A percentile compares a stretch with the other conserved stretches of the same genome.
These are phyloP conservation scores for Holothuria scabra DNA, from an alignment of 53 echinoderm and acorn worm genomes.

Conservation along the genomic window DNA sequence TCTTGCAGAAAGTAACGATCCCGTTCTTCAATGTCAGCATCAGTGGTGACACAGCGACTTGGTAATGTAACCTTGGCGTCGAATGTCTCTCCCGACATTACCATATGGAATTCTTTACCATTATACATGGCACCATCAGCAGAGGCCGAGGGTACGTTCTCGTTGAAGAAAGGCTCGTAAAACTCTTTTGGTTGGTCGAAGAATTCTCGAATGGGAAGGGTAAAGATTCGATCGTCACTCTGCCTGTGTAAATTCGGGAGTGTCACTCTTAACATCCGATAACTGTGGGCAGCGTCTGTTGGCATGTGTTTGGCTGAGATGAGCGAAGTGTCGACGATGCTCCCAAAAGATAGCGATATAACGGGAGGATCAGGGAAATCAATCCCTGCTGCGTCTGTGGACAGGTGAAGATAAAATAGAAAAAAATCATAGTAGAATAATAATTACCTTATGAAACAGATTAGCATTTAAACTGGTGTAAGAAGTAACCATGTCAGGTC, in stretches of 20 bases:
- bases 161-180: background rate
- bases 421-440: too few relatives aligned
- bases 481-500: too few relatives aligned
- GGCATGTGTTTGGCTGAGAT: background rate
- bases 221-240: background rate
- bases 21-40: background rate
- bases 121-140: background rate
- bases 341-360: background rate
- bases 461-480: too few relatives aligned
- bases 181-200: background rate
- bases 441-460: too few relatives aligned
- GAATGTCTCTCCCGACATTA: background rate
- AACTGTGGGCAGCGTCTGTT: background rate
- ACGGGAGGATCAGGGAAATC: too few relatives aligned
- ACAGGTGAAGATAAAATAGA: too few relatives aligned
- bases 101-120: background rate
- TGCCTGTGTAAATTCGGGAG: background rate
- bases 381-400: too few relatives aligned
- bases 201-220: background rate
- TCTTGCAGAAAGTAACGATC: background rate
- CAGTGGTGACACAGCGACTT: background rate
- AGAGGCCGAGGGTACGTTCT: background rate
- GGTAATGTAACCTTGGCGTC: background rate
- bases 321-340: background rate
- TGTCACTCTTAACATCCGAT: background rate